Evolutionary conservation across 2,797 vertebrate species (phyloP), one percentile per base, ranked within the genome.

Genomic region (Epinephelus malabaricus): DNA sequence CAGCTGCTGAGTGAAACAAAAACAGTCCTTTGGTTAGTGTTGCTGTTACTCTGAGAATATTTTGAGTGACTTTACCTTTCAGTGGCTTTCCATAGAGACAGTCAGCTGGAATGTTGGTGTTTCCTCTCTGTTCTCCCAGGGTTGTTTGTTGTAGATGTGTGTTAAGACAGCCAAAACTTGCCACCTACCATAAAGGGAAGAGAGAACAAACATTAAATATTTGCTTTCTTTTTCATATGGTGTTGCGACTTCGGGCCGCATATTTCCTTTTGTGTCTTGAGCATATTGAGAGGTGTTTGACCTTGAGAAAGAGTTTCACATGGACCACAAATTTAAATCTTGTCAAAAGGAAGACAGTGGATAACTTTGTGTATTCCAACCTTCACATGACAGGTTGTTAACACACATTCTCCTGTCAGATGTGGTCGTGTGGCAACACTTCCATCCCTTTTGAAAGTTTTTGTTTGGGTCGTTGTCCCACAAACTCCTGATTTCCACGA

Each of bases 161-260:
- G 92, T 91, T 92, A 84, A 89, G 91, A 92, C 81, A 70, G 88
- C 87, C 80, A 85, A 91, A 91, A 91, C 84, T 77, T 88, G 87
- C 92, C 90, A 88, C 88, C 92, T 90, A 86, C 90, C 88, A 91
- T 95, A 92, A 95, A 94, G 87, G 78, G 59, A 86, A 88, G 84
- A 88, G 90, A 92, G 88, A 90, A 93, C 93, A 94, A 90, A 93
- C 89, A 88, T 92, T 91, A 82, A 95, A 95, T 95, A 95, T 96
- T 95, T 95, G 92, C 90, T 82, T 86, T 79, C 83, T 89, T 90
- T 82, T 88, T 91, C 86, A 51, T 91, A 82, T 25, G 81, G 81
- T 83, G 91, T 92, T 94, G 94, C 69, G 89, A 94, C 88, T 91
- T 90, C 71, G 79, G 87, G 85, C 88, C 84, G 13, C 84, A 92